Percentiles rank a stretch among this genome's conserved stretches.
Conservation (phyloP, 1,140 invertebrate genomes). For the Prorops nasuta region DNA sequence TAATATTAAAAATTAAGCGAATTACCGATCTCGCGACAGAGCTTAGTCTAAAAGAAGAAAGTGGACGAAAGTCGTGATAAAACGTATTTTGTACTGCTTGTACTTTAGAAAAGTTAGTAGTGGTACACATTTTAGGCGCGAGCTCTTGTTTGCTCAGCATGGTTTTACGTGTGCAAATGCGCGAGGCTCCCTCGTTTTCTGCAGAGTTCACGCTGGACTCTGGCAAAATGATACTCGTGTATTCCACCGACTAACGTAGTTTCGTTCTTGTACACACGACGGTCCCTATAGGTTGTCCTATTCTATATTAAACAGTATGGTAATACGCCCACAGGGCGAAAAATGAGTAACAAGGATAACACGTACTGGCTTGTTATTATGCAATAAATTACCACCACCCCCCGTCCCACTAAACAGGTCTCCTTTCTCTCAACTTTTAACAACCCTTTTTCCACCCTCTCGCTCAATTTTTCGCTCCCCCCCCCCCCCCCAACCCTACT, state of each 20-base stretch:
- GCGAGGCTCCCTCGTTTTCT: constrained; percentile 20
- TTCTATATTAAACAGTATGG: constrained; percentile 53
- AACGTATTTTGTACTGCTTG: too few relatives aligned
- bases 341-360: constrained; percentile 48
- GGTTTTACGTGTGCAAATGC: constrained; percentile 29
- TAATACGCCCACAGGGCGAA: constrained; percentile 41
- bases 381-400: constrained; percentile 50
- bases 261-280: neutral
- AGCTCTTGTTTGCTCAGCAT: constrained; percentile 17
- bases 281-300: constrained; percentile 27
- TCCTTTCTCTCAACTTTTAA: too few relatives aligned
- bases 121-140: too few relatives aligned
- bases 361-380: constrained; percentile 52
- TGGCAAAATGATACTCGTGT: too few relatives aligned
- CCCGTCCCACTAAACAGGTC: constrained; percentile 2
- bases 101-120: too few relatives aligned
- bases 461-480: neutral
- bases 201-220: too few relatives aligned
- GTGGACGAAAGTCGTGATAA: too few relatives aligned
- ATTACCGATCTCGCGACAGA: too few relatives aligned
- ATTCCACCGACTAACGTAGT: constrained; percentile 15
- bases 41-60: too few relatives aligned
- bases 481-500: neutral
- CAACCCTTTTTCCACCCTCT: neutral
- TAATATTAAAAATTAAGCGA: too few relatives aligned